Evolutionary conservation across 2,888 invertebrate genomes (phyloP).

Genomic region (Morpho helenor): DNA sequence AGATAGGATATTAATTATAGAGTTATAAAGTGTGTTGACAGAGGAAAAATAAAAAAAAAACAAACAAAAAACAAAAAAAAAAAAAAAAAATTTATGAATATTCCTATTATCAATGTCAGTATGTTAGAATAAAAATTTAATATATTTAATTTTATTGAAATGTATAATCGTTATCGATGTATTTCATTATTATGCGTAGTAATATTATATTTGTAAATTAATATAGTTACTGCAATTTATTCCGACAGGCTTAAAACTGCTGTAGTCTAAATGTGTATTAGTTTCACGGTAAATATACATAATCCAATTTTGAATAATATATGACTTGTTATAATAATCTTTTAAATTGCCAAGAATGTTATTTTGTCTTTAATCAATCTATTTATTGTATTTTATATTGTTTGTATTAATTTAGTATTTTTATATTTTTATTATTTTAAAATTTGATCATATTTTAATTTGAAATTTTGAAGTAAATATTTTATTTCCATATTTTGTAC

Average conservation of each 20-base stretch:
- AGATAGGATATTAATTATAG: conserved; percentile 2
- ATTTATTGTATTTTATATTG: too few species aligned
- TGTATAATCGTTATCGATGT: conserved; percentile 1
- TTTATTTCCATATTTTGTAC: too few species aligned
- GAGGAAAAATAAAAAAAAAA: conserved; percentile 4
- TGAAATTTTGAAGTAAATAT: too few species aligned
- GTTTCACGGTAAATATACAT: background rate
- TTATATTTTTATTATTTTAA: too few species aligned
- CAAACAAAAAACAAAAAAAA: background rate
- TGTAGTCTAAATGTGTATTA: background rate
- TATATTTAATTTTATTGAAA: conserved; percentile 1
- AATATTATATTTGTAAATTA: conserved; percentile 6
- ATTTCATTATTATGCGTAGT: background rate
- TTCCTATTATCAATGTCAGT: conserved; percentile 3
- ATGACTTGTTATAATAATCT: too few species aligned
- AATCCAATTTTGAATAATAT: background rate
- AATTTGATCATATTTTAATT: too few species aligned
- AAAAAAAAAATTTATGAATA: conserved; percentile 1
- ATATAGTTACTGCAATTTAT: background rate
- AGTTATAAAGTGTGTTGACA: background rate
- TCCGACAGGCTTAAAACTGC: conserved; percentile 8
- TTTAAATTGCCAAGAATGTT: background rate
- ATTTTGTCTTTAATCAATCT: too few species aligned
- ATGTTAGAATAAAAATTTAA: background rate
- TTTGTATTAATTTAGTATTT: too few species aligned